These are phyloP conservation scores for Drosophila pectinifera DNA, from an alignment of 1,140 invertebrate species.

Conservation along the genomic window DNA sequence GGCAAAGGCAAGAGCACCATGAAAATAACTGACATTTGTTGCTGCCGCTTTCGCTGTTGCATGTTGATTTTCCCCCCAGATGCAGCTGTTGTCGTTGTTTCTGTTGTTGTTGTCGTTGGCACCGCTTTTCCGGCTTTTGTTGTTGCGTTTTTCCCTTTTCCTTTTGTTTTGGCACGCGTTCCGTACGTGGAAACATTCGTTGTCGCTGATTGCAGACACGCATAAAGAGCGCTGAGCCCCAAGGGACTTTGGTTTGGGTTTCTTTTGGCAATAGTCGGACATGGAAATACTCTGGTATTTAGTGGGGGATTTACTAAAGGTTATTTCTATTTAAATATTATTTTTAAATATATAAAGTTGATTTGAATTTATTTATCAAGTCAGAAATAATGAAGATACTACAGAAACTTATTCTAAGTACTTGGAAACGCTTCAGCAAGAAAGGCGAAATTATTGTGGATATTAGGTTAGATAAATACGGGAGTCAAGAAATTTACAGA, in stretches of 20 bases:
- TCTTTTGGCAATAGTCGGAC: background rate
- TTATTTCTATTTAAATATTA: background rate
- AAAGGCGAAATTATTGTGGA: too few relatives aligned
- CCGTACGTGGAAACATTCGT: slow-evolving; percentile 51
- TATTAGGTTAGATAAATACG: too few relatives aligned
- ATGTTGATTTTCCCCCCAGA: slow-evolving; percentile 64
- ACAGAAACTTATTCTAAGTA: too few relatives aligned
- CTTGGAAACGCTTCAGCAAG: too few relatives aligned
- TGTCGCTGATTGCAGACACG: slow-evolving; percentile 72
- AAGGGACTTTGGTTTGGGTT: background rate
- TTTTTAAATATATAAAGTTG: background rate
- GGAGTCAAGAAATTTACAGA: too few relatives aligned
- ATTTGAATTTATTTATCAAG: background rate
- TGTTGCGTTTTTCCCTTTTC: slow-evolving; percentile 19
- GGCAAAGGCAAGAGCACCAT: slow-evolving; percentile 5
- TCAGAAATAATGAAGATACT: background rate
- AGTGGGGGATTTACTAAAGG: too few relatives aligned
- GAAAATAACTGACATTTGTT: slow-evolving; percentile 48
- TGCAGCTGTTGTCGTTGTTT: slow-evolving; percentile 24
- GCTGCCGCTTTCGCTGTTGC: slow-evolving; percentile 58
- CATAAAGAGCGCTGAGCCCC: slow-evolving; percentile 58
- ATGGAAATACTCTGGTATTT: slow-evolving; percentile 9
- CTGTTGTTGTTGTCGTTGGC: slow-evolving; percentile 17
- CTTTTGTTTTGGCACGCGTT: slow-evolving; percentile 54
- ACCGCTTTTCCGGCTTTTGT: slow-evolving; percentile 21